These are phyloP conservation scores for Agonopterix heracliana DNA, from an alignment of 2,888 invertebrate species.

Conservation along the genomic window DNA sequence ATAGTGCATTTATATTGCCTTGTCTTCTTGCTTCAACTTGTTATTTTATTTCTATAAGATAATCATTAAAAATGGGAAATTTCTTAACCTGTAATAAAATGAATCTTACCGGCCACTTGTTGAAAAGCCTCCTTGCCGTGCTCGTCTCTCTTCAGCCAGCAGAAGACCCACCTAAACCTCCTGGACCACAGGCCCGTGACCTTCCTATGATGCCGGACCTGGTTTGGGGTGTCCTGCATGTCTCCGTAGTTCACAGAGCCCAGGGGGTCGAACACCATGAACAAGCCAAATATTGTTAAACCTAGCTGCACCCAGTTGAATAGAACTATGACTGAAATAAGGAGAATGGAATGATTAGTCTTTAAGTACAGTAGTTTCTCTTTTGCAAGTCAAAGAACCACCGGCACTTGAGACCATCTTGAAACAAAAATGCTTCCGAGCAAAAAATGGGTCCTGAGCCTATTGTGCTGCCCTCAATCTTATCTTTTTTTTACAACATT, in stretches of 20 bases:
- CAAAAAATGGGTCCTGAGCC: no score
- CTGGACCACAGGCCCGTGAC: constrained; percentile 85
- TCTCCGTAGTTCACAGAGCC: constrained; percentile 81
- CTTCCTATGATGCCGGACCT: constrained; percentile 80
- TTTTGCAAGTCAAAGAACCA: no score
- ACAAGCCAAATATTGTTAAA: constrained; percentile 83
- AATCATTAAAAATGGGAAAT: no score
- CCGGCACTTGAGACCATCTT: no score
- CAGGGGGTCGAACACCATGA: constrained; percentile 88
- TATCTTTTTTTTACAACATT: no score
- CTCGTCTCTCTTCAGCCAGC: constrained; percentile 83
- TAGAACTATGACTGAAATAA: constrained; percentile 79
- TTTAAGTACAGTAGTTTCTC: not conserved
- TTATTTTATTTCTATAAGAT: no score
- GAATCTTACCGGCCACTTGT: constrained; percentile 80
- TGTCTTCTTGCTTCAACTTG: no score
- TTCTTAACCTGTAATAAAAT: no score
- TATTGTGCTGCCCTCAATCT: no score
- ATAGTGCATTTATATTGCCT: no score
- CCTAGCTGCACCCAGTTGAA: constrained; percentile 89
- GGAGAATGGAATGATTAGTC: not conserved
- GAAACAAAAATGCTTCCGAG: no score
- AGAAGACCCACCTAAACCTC: constrained; percentile 84
- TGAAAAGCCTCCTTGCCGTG: constrained; percentile 87
- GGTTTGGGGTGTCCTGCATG: constrained; percentile 79